Base-by-base conservation (phyloP, 2,113 vertebrate genomes). In the Nothobranchius kuhntae region DNA sequence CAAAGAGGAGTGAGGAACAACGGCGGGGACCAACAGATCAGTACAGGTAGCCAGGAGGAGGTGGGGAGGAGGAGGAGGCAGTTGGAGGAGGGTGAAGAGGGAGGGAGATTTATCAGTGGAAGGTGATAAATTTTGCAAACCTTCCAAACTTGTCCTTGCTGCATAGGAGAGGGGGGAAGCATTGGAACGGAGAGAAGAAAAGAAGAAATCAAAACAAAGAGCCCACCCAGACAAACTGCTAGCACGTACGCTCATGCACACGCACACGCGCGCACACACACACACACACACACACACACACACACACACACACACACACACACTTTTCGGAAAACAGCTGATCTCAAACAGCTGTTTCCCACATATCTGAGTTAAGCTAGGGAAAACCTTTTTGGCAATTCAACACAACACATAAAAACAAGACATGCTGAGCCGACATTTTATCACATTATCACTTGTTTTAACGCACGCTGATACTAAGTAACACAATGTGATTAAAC, bases 91-190 rank as follows among this genome's bases (percentile, higher is more conserved):
- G 77, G 73, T 81, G 71, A 77, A 69, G 62, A 48, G 72, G 90
- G 65, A 65, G 58, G 65, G 61, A 93, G 89, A 92, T 94, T 95
- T 91, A 94, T 96, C 94, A 96, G 93, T 94, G 96, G 96, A 99
- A 98, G 96, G 96, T 98, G 95, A 98, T 96, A 99, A 99, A 96
- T 95, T 98, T 96, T 98, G 98, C 98, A 99, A 99, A 99, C 98
- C 98, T 99, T 99, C 98, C 98, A 99, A 96, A 98, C 97, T 98
- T 99, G 97, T 99, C 98, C 98, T 99, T 99, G 98, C 98, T 99
- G 97, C 88, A 90, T 90, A 91, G 88, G 81, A 89, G 89, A 89
- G 83, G 91, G 92, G 95, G 96, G 93, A 97, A 96, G 97, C 96
- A 96, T 96, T 98, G 96, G 94, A 96, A 98, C 93, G 95, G 95